Conservation (phyloP, 2,113 vertebrate species). For the Elgaria multicarinata region DNA sequence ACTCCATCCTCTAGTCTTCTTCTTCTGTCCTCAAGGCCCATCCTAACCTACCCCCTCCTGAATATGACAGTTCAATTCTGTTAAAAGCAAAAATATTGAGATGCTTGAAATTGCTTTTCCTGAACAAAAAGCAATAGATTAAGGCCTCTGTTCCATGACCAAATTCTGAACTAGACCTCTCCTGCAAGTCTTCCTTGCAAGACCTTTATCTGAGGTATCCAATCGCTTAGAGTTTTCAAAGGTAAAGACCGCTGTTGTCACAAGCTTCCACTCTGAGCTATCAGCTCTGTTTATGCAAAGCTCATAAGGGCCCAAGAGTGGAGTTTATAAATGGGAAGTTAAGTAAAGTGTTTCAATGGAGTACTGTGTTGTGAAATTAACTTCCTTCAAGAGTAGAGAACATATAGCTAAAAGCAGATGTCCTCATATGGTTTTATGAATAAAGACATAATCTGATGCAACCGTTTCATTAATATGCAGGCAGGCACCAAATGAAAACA, state of each 20-base stretch:
- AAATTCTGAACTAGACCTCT: not conserved
- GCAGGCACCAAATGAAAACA: conserved; percentile 73
- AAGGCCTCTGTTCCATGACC: too few relatives aligned
- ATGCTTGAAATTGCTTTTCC: not conserved
- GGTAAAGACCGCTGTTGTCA: not conserved
- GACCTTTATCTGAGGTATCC: not conserved
- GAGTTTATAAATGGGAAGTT: not conserved
- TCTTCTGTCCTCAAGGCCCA: not conserved
- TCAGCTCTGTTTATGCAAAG: not conserved
- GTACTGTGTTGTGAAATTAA: not conserved
- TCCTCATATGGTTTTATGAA: conserved; percentile 73
- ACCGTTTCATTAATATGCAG: conserved; percentile 81
- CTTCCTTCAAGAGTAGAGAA: conserved; percentile 43
- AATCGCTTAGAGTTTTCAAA: not conserved
- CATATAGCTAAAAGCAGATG: conserved; percentile 54
- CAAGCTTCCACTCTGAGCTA: not conserved
- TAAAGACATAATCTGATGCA: conserved; percentile 78
- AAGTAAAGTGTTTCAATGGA: not conserved
- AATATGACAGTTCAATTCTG: not conserved
- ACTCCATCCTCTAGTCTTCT: not conserved
- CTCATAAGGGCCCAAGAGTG: not conserved
- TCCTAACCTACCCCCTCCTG: not conserved
- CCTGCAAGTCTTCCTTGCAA: not conserved
- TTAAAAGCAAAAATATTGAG: not conserved
- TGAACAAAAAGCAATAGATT: not conserved